Evolutionary conservation across 2,797 vertebrate species (phyloP).

Genomic region (Antennarius maculatus): DNA sequence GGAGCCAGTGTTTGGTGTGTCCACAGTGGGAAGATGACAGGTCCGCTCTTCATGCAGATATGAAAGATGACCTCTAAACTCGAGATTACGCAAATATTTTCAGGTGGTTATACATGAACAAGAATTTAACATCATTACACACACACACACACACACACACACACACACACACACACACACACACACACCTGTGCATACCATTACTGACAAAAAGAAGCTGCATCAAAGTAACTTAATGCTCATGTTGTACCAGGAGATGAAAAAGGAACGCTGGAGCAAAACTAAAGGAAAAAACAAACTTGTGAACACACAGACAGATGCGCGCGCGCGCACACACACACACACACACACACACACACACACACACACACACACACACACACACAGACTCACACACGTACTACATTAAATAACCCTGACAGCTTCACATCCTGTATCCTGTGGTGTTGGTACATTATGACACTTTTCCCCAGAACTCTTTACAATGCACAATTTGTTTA

Average conservation of each 20-base stretch:
- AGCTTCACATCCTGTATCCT: constrained; percentile 59
- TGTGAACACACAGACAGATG: constrained; percentile 30
- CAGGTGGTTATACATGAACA: too few relatives aligned
- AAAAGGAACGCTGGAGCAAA: constrained; percentile 25
- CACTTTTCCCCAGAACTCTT: constrained; percentile 26
- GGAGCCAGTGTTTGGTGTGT: too few relatives aligned
- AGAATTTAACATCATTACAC: background rate
- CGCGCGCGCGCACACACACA: background rate
- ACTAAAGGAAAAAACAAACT: constrained; percentile 53
- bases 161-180: background rate
- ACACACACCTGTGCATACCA: constrained; percentile 25
- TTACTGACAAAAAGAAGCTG: constrained; percentile 9
- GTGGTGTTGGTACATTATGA: constrained; percentile 18
- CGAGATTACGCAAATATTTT: too few relatives aligned
- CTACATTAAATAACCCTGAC: constrained; percentile 51
- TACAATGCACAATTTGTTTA: constrained; percentile 10
- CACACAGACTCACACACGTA: constrained; percentile 51
- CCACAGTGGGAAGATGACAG: too few relatives aligned
- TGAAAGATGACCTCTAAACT: too few relatives aligned
- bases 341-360: constrained; percentile 46
- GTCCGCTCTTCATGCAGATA: too few relatives aligned
- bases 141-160: constrained; percentile 10
- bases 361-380: constrained; percentile 7
- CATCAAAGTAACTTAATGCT: constrained; percentile 33
- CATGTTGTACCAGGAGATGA: constrained; percentile 26